Evolutionary conservation across 2,888 invertebrate species (phyloP).

Genomic region (Thymelicus lineola): DNA sequence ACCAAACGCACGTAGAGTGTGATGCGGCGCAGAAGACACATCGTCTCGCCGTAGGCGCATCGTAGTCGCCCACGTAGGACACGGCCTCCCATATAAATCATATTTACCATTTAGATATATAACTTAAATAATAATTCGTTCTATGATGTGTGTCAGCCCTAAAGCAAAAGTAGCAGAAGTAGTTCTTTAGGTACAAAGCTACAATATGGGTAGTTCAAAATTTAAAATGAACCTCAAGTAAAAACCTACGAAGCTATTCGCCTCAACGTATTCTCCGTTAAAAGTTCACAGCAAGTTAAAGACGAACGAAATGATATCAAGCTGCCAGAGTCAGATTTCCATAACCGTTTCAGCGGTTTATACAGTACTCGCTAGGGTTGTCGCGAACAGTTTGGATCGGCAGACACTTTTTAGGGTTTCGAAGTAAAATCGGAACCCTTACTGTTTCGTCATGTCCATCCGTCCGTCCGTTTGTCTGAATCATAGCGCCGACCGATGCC

Average conservation of each 20-base stretch:
- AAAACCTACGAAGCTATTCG: slow-evolving; percentile 22
- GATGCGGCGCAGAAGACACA: no score
- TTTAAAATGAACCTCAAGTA: slow-evolving; percentile 17
- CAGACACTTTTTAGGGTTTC: no score
- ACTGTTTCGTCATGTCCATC: no score
- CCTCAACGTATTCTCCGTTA: slow-evolving; percentile 26
- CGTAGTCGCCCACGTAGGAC: no score
- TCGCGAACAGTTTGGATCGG: background rate
- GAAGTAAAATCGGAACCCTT: no score
- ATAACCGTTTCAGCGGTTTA: slow-evolving; percentile 45
- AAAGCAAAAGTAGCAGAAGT: background rate
- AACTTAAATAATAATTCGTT: background rate
- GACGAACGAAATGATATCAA: slow-evolving; percentile 50
- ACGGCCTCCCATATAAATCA: background rate
- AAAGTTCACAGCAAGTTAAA: slow-evolving; percentile 48
- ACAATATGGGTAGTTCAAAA: background rate
- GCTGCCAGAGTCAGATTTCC: slow-evolving; percentile 64
- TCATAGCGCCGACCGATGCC: no score
- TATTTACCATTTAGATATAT: background rate
- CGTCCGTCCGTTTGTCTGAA: no score
- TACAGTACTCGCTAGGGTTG: slow-evolving; percentile 37
- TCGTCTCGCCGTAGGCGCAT: no score
- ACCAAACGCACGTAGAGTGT: no score
- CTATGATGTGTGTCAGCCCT: background rate
- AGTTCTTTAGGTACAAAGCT: background rate